A percentile compares a stretch with the other conserved stretches of the same genome.
phyloP scores from a whole-genome alignment of 1,140 invertebrate genomes.

The Pinna nobilis region DNA sequence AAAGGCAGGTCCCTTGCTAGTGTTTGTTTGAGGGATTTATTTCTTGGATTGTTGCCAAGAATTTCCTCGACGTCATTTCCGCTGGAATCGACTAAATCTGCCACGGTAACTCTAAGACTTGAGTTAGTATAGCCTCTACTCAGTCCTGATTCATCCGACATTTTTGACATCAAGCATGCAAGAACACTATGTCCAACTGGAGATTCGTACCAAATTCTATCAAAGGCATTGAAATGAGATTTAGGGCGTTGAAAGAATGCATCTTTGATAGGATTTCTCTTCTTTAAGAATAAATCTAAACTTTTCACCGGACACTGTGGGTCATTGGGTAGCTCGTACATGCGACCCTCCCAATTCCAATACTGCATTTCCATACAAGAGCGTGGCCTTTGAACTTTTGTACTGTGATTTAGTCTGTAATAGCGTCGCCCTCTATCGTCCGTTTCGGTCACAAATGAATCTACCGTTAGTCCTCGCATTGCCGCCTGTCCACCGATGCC shows the following conservation, averaged over 20 bases:
- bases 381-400: slow-evolving; percentile 23
- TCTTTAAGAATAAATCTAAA: slow-evolving; percentile 36
- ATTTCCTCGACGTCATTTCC: slow-evolving; percentile 26
- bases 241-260: slow-evolving; percentile 45
- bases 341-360: slow-evolving; percentile 42
- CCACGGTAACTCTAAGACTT: slow-evolving; percentile 30
- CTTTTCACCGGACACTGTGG: slow-evolving; percentile 33
- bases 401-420: slow-evolving; percentile 33
- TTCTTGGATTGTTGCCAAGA: slow-evolving; percentile 36
- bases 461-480: slow-evolving; percentile 26
- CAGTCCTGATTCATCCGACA: slow-evolving; percentile 37
- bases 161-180: slow-evolving; percentile 37
- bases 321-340: slow-evolving; percentile 37
- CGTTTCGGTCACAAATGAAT: slow-evolving; percentile 33
- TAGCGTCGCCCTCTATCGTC: slow-evolving; percentile 37
- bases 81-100: slow-evolving; percentile 26
- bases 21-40: slow-evolving; percentile 26
- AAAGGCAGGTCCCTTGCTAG: not conserved
- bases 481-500: slow-evolving; percentile 43
- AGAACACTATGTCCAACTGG: slow-evolving; percentile 42
- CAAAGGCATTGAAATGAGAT: slow-evolving; percentile 7
- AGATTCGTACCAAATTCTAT: slow-evolving; percentile 39
- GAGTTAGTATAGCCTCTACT: slow-evolving; percentile 35
- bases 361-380: slow-evolving; percentile 49
- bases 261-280: slow-evolving; percentile 32